Conservation (phyloP, 2,888 invertebrate genomes). For the Cosmopolites sordidus region DNA sequence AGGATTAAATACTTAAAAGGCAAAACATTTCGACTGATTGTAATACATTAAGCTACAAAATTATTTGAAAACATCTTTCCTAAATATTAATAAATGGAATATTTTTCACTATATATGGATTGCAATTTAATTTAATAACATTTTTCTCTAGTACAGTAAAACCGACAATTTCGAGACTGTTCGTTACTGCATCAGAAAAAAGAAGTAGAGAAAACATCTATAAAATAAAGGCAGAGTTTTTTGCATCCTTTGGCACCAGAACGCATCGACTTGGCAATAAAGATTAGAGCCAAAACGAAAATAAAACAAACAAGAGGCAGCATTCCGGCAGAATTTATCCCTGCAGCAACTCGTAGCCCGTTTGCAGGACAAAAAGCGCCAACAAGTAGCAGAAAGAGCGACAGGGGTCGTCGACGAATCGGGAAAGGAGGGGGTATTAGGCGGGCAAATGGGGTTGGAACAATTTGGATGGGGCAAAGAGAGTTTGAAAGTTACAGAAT, state of each 20-base stretch:
- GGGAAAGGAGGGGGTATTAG: not conserved
- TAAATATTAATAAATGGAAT: too few species aligned
- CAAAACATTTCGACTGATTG: too few species aligned
- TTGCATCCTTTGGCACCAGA: conserved; percentile 15
- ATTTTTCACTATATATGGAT: too few species aligned
- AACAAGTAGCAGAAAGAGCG: conserved; percentile 23
- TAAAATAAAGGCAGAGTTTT: not conserved
- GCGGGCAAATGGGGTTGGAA: not conserved
- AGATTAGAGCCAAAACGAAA: conserved; percentile 22
- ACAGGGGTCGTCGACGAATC: too few species aligned
- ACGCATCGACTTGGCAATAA: conserved; percentile 16
- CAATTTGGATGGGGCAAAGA: not conserved
- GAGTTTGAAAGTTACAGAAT: not conserved
- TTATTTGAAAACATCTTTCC: too few species aligned
- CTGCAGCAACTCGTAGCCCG: conserved; percentile 23
- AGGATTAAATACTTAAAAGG: too few species aligned
- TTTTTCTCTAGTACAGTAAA: too few species aligned
- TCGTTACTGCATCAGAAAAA: too few species aligned
- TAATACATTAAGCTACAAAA: too few species aligned
- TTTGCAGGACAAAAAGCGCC: conserved; percentile 24
- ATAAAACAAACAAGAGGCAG: conserved; percentile 18
- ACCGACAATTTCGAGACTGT: too few species aligned
- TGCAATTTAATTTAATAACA: too few species aligned
- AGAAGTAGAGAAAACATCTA: too few species aligned
- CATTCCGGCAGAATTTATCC: conserved; percentile 19